A percentile compares a stretch with the other conserved stretches of the same genome.
These are phyloP conservation scores for Ormyrus labotus DNA, from an alignment of 2,888 invertebrate species.

Conservation along the genomic window DNA sequence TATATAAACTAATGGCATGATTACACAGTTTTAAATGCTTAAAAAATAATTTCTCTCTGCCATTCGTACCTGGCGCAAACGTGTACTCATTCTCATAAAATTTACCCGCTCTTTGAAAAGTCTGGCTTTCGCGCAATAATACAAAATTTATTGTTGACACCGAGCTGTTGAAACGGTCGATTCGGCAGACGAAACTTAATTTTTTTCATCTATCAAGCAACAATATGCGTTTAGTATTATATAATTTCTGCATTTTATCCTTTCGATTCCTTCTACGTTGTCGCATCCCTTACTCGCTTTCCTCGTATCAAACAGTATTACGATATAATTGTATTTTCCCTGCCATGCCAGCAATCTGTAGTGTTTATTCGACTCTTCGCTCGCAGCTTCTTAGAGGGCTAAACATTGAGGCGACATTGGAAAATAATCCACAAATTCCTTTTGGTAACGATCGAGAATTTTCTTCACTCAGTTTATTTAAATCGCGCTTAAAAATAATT, in stretches of 20 bases:
- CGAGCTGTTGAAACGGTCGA: background rate
- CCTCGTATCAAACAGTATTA: constrained; percentile 33
- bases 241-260: constrained; percentile 11
- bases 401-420: constrained; percentile 1
- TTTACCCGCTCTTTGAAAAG: too few relatives aligned
- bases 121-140: too few relatives aligned
- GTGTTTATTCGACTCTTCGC: background rate
- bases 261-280: constrained; percentile 1
- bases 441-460: background rate
- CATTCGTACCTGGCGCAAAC: too few relatives aligned
- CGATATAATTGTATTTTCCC: constrained; percentile 22
- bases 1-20: too few relatives aligned
- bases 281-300: background rate
- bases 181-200: constrained; percentile 11
- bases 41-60: too few relatives aligned
- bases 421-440: background rate
- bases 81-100: too few relatives aligned
- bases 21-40: too few relatives aligned
- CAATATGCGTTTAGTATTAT: constrained; percentile 32
- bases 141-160: too few relatives aligned
- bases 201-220: constrained; percentile 29
- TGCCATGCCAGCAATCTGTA: background rate
- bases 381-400: background rate
- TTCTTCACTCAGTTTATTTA: too few relatives aligned
- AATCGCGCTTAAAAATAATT: too few relatives aligned